These are phyloP conservation scores for Griposia aprilina DNA, from an alignment of 2,888 invertebrate species.

Conservation along the genomic window DNA sequence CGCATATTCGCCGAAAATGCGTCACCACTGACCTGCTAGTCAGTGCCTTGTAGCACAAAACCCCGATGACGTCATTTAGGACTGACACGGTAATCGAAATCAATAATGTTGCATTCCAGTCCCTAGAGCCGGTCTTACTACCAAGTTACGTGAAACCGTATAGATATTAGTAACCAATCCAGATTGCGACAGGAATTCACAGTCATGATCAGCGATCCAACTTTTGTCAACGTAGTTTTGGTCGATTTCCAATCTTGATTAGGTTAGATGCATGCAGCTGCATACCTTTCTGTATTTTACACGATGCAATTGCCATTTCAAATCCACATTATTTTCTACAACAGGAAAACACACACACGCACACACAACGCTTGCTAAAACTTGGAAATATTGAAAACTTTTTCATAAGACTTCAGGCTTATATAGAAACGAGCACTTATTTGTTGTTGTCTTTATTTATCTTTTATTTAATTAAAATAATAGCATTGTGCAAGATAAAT, in stretches of 20 bases:
- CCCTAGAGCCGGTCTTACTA: conserved; percentile 21
- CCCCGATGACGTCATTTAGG: conserved; percentile 50
- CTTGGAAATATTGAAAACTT: not conserved
- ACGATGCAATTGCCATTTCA: not conserved
- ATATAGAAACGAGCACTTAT: too few species aligned
- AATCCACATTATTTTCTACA: not conserved
- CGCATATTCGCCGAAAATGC: conserved; percentile 27
- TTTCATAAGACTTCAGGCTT: too few species aligned
- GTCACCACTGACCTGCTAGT: conserved; percentile 15
- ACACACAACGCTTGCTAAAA: too few species aligned
- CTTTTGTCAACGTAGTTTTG: not conserved
- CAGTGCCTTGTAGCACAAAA: conserved; percentile 29
- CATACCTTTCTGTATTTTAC: not conserved
- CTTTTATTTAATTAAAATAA: too few species aligned
- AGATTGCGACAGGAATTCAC: conserved; percentile 20
- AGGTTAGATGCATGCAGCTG: not conserved
- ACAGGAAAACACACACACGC: too few species aligned
- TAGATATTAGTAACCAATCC: conserved; percentile 20
- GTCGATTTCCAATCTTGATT: not conserved
- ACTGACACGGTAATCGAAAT: conserved; percentile 56
- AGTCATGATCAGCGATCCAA: conserved; percentile 9
- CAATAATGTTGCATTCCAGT: conserved; percentile 59
- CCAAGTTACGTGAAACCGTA: conserved; percentile 5
- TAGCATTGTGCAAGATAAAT: too few species aligned
- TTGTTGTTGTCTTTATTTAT: too few species aligned